Conservation (phyloP, 2,113 vertebrate genomes). For the Gallinago media region DNA sequence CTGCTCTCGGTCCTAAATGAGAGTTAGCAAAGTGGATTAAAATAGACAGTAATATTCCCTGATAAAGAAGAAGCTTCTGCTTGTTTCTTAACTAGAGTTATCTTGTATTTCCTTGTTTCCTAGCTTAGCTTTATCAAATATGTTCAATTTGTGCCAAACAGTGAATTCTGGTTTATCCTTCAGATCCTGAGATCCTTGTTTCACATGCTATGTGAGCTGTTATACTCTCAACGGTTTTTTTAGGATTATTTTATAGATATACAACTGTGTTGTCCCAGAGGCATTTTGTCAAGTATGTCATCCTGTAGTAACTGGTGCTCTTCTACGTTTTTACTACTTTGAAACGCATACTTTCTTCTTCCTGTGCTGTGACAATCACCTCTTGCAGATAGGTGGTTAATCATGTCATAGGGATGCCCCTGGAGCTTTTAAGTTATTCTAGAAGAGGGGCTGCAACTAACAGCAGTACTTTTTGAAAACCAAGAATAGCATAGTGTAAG, state of each 20-base stretch:
- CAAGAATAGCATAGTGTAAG: not conserved
- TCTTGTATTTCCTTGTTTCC: not conserved
- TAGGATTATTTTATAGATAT: not conserved
- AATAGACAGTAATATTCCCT: not conserved
- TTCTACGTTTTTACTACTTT: not conserved
- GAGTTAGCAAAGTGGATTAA: not conserved
- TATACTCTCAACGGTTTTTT: not conserved
- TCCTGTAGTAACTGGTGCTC: not conserved
- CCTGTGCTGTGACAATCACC: not conserved
- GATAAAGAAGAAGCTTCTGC: not conserved
- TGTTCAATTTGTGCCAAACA: not conserved
- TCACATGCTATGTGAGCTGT: not conserved
- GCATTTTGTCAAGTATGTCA: not conserved
- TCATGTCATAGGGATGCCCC: not conserved
- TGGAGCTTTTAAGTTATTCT: not conserved
- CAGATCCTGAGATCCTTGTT: not conserved
- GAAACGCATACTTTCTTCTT: not conserved
- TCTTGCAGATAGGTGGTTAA: not conserved
- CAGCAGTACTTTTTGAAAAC: not conserved
- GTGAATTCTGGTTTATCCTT: not conserved
- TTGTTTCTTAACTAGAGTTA: not conserved
- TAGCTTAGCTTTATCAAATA: not conserved
- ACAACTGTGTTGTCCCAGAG: not conserved
- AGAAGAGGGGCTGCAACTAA: not conserved
- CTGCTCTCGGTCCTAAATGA: not conserved